Evolutionary conservation across 2,888 invertebrate genomes (phyloP), one percentile per base, ranked within the genome.

Genomic region (Lycocerus yunnanus): DNA sequence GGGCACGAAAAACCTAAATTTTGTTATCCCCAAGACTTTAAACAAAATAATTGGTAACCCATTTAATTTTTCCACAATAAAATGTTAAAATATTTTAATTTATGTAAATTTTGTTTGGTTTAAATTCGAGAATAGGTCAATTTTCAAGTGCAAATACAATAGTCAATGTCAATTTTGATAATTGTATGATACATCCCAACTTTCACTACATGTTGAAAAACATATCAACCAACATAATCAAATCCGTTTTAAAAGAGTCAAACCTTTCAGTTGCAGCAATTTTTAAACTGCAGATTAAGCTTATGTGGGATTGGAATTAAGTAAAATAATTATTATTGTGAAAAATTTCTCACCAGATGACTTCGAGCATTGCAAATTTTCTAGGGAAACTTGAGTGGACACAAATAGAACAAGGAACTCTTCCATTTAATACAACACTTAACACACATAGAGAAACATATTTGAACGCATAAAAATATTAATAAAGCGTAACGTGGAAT

Each of bases 391-490:
- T 43, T 1, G 43, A n/a, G n/a, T 43, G 43, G 13, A 43, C 43
- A 43, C 43, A 43, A 43, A 43, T 43, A 43, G 43, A 43, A 43
- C 43, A 43, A 43, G 43, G 43, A 43, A 43, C 43, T 43, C n/a
- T 43, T 43, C 43, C 43, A 43, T 67, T 70, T 70, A 67, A 67
- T 65, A 21, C 58, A 65, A n/a, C n/a, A 60, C 59, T 66, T 70
- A 73, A 70, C 70, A 70, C 63, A 72, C 75, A 72, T 72, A 75
- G 43, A 71, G 75, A 72, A 75, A 66, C 69, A 66, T 75, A 72
- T 72, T 72, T 61, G 72, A 75, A 75, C 69, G 67, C 66, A 69
- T 68, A 74, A 43, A 43, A 43, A 43, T 43, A n/a, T 43, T 43
- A 43, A 43, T 43, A n/a, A 43, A 60, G 60, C 60, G 16, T 60